These are phyloP conservation scores for Hirtodrosophila alboralis DNA, from an alignment of 2,888 invertebrate genomes.

Conservation along the genomic window DNA sequence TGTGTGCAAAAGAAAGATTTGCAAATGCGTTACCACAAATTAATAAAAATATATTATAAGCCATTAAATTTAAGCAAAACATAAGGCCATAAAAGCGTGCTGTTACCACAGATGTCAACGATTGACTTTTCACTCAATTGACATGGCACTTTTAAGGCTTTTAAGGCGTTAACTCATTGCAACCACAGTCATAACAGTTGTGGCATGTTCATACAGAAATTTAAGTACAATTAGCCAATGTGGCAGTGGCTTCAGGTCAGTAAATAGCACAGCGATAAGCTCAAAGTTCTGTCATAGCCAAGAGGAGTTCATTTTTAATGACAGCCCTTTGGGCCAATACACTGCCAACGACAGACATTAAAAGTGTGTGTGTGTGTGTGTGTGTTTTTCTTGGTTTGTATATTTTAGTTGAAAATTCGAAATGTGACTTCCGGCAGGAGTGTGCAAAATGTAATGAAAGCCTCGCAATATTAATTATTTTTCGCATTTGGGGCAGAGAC, in stretches of 20 bases:
- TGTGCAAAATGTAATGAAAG: slow-evolving; percentile 17
- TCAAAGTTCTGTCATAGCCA: slow-evolving; percentile 2
- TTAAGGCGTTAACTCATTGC: slow-evolving; percentile 6
- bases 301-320: slow-evolving; percentile 25
- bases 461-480: slow-evolving; percentile 45
- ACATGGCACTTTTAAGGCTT: slow-evolving; percentile 11
- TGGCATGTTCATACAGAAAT: slow-evolving; percentile 22
- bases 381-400: slow-evolving; percentile 6
- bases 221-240: slow-evolving; percentile 44
- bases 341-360: slow-evolving; percentile 5
- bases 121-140: slow-evolving; percentile 25
- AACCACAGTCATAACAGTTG: slow-evolving; percentile 17
- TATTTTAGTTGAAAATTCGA: slow-evolving; percentile 9
- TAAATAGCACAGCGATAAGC: slow-evolving; percentile 1
- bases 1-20: too few relatives aligned
- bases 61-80: too few relatives aligned
- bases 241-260: slow-evolving; percentile 4
- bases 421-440: slow-evolving; percentile 29
- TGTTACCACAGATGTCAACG: slow-evolving; percentile 7
- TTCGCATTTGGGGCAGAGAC: slow-evolving; percentile 10
- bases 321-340: slow-evolving; percentile 22
- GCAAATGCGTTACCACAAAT: too few relatives aligned
- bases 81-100: too few relatives aligned
- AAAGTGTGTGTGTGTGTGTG: slow-evolving; percentile 1
- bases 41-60: neutral